Conservation (phyloP, 2,113 vertebrate genomes). For the Oryzias melastigma region DNA sequence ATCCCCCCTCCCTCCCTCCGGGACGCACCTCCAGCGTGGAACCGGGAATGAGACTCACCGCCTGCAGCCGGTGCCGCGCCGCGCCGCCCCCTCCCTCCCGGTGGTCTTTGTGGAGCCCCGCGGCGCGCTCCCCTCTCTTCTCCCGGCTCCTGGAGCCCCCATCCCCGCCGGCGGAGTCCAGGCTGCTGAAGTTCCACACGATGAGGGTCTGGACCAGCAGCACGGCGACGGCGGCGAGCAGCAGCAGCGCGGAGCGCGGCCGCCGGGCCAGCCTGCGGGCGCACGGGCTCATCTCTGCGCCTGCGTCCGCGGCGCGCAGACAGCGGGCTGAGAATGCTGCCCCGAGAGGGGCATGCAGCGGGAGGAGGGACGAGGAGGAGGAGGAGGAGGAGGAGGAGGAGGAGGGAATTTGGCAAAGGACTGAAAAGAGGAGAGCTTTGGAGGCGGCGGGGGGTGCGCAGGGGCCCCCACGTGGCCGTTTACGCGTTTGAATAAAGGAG, state of each 20-base stretch:
- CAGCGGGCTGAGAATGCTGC: constrained; percentile 63
- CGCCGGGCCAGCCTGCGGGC: constrained; percentile 88
- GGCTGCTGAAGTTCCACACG: constrained; percentile 95
- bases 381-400: background rate
- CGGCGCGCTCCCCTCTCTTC: constrained; percentile 75
- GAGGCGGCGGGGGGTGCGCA: constrained; percentile 21
- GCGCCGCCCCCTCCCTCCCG: constrained; percentile 62
- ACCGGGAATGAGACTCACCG: constrained; percentile 60
- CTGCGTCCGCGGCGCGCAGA: constrained; percentile 60
- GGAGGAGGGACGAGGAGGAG: constrained; percentile 28
- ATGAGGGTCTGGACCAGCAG: constrained; percentile 93
- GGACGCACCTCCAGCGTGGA: background rate
- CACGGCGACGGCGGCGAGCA: constrained; percentile 85
- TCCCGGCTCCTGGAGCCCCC: constrained; percentile 71
- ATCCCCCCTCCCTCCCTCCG: background rate
- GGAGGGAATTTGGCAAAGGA: constrained; percentile 52
- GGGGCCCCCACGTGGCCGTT: constrained; percentile 53
- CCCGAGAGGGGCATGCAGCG: constrained; percentile 38
- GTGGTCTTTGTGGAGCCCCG: constrained; percentile 71
- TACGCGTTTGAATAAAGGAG: constrained; percentile 9
- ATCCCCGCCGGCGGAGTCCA: constrained; percentile 83
- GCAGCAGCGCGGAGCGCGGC: constrained; percentile 85
- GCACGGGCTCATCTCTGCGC: constrained; percentile 83
- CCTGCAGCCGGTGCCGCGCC: constrained; percentile 67
- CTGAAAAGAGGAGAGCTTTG: constrained; percentile 56